phyloP scores from a whole-genome alignment of 2,113 vertebrate genomes.

The Jaculus jaculus region DNA sequence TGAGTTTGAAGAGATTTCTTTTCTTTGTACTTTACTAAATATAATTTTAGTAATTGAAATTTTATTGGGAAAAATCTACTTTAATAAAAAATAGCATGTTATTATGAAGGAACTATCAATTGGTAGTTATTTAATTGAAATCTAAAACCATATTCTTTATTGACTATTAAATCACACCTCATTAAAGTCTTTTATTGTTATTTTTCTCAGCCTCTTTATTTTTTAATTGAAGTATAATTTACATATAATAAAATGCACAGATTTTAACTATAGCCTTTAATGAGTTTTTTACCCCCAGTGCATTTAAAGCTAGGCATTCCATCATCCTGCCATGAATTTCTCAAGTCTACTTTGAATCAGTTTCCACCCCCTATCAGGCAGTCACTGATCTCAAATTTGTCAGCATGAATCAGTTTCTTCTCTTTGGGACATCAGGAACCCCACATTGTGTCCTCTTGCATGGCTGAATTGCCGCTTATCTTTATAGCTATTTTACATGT shows the following conservation, averaged over 20 bases:
- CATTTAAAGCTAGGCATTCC: constrained; percentile 43
- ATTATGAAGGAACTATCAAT: constrained; percentile 58
- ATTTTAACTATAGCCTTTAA: constrained; percentile 52
- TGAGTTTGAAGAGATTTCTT: constrained; percentile 33
- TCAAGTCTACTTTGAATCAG: neutral
- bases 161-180: constrained; percentile 56
- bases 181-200: constrained; percentile 61
- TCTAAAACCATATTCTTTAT: constrained; percentile 66
- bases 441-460: neutral
- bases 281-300: constrained; percentile 45
- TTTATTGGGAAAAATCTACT: constrained; percentile 51
- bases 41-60: constrained; percentile 37
- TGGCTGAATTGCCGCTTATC: neutral
- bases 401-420: neutral
- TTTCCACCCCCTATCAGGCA: rapidly evolving
- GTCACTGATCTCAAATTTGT: rapidly evolving
- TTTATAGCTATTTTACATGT: neutral
- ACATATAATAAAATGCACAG: constrained; percentile 49
- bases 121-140: constrained; percentile 56
- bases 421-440: neutral
- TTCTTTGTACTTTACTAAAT: neutral
- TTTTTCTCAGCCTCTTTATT: constrained; percentile 46
- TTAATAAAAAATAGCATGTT: constrained; percentile 42
- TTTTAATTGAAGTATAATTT: constrained; percentile 69
- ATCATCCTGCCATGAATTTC: neutral